phyloP scores from a whole-genome alignment of 2,113 vertebrate genomes.

The Marmota flaviventris region DNA sequence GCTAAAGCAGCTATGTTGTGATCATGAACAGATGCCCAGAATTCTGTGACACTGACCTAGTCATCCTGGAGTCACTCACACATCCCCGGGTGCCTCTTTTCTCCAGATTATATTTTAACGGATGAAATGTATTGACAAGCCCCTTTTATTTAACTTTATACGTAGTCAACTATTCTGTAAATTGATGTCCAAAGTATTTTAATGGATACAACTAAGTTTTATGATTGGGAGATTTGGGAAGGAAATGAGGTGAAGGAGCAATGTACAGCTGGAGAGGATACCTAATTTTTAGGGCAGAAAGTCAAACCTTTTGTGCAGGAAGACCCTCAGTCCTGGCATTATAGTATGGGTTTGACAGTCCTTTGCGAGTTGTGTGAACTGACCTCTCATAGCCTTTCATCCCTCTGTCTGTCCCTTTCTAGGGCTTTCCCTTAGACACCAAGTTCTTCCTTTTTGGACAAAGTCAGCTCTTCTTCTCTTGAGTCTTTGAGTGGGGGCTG shows the following conservation, averaged over 20 bases:
- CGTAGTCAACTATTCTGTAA: background rate
- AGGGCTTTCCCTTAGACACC: background rate
- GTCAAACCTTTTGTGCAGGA: background rate
- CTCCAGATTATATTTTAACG: background rate
- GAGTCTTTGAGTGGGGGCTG: background rate
- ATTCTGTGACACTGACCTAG: background rate
- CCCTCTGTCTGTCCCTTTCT: background rate
- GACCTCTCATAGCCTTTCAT: background rate
- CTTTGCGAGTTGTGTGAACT: background rate
- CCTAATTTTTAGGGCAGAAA: conserved; percentile 4
- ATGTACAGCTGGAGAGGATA: background rate
- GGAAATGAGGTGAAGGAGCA: background rate
- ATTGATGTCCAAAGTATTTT: background rate
- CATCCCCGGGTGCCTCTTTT: background rate
- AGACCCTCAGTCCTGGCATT: background rate
- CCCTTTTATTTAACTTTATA: background rate
- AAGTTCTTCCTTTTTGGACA: background rate
- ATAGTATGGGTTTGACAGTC: background rate
- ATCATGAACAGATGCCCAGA: background rate
- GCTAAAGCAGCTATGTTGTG: background rate
- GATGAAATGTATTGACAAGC: background rate
- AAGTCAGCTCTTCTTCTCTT: background rate
- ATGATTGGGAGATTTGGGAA: conserved; percentile 8
- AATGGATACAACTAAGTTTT: background rate
- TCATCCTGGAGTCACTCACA: background rate